A percentile compares a stretch with the other conserved stretches of the same genome.
These are phyloP conservation scores for Aulostomus chinensis DNA, from an alignment of 2,797 vertebrate genomes.

Conservation along the genomic window DNA sequence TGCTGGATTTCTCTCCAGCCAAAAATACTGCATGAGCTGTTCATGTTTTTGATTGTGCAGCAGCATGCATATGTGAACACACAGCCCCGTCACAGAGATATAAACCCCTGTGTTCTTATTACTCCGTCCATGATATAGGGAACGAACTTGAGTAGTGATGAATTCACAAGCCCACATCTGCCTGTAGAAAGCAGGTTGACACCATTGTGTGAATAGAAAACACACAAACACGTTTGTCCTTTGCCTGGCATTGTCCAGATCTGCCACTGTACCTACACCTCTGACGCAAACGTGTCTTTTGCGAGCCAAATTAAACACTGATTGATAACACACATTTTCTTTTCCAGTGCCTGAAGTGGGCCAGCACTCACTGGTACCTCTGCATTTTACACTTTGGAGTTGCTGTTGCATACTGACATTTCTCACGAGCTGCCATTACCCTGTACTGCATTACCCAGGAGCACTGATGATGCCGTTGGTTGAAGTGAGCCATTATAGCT, in stretches of 20 bases:
- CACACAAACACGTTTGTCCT: conserved; percentile 37
- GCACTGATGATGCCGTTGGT: too few species aligned
- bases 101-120: background rate
- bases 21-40: conserved; percentile 8
- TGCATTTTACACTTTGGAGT: too few species aligned
- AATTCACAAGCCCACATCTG: conserved; percentile 10
- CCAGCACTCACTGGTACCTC: too few species aligned
- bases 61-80: conserved; percentile 11
- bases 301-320: conserved; percentile 25
- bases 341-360: too few species aligned
- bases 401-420: too few species aligned
- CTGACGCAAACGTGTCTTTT: conserved; percentile 32
- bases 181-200: conserved; percentile 13
- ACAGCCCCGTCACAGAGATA: background rate
- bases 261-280: conserved; percentile 31
- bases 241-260: conserved; percentile 19
- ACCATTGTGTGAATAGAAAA: conserved; percentile 16
- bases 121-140: background rate
- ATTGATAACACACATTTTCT: conserved; percentile 27
- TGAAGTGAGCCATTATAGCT: too few species aligned
- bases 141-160: background rate
- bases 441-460: too few species aligned
- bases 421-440: too few species aligned
- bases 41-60: background rate
- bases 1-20: conserved; percentile 24